Conservation (phyloP, 2,113 vertebrate species). For the Melierax canorus region DNA sequence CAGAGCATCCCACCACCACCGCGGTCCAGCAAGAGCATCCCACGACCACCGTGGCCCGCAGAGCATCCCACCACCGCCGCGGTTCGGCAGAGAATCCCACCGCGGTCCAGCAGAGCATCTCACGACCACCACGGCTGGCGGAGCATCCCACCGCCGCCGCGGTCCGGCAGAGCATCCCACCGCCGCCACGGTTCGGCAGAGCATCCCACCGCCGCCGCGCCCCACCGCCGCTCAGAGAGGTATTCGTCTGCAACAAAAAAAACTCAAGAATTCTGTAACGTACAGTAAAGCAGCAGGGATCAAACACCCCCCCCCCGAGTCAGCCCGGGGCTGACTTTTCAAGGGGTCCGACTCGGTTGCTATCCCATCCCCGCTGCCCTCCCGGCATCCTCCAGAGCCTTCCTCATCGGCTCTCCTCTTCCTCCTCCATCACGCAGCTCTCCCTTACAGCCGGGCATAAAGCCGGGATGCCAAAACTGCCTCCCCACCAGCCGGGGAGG, state of each 20-base stretch:
- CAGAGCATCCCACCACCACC: background rate
- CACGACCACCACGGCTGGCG: accelerated
- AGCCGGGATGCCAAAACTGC: background rate
- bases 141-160: background rate
- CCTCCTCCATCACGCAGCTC: background rate
- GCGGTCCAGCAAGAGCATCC: background rate
- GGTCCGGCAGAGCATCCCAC: background rate
- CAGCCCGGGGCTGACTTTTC: background rate
- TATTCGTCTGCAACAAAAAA: background rate
- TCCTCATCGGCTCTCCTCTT: background rate
- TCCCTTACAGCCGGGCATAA: background rate
- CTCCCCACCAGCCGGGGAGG: background rate
- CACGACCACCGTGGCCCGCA: no score
- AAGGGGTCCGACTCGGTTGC: background rate
- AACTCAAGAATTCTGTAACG: background rate
- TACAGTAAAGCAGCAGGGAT: background rate
- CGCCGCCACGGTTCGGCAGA: accelerated
- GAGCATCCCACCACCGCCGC: background rate
- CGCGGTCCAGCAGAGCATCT: background rate
- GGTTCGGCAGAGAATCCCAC: background rate
- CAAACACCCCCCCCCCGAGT: background rate
- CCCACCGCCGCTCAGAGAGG: background rate
- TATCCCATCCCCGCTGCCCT: background rate
- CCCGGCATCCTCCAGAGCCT: background rate
- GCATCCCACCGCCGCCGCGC: background rate